Conservation (phyloP, 2,888 invertebrate genomes). For the Drosophila borealis region DNA sequence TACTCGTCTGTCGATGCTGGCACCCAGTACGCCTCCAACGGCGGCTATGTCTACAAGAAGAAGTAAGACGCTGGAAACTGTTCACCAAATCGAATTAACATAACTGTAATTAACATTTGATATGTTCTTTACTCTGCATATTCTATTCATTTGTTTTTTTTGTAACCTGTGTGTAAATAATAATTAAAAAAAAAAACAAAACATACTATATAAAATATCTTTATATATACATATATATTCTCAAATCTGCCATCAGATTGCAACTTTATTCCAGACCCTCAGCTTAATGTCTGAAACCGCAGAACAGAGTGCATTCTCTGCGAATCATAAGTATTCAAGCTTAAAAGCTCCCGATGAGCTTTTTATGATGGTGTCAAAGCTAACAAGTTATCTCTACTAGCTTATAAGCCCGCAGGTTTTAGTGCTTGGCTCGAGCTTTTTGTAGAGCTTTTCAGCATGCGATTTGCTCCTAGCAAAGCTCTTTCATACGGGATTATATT, state of each 20-base stretch:
- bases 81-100: constrained; percentile 49
- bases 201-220: constrained; percentile 4
- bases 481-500: not conserved
- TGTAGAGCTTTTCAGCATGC: constrained; percentile 5
- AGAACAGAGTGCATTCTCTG: not conserved
- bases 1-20: constrained; percentile 68
- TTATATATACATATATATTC: not conserved
- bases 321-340: not conserved
- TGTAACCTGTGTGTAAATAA: constrained; percentile 26
- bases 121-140: constrained; percentile 34
- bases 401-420: not conserved
- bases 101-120: constrained; percentile 25
- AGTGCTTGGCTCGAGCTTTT: constrained; percentile 2
- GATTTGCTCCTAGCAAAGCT: constrained; percentile 28
- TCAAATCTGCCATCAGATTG: no score
- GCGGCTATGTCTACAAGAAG: constrained; percentile 83
- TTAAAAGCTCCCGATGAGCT: constrained; percentile 17
- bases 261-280: no score
- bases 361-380: constrained; percentile 1
- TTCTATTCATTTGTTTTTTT: constrained; percentile 33
- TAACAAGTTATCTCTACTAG: not conserved
- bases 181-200: constrained; percentile 35
- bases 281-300: no score
- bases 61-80: constrained; percentile 70
- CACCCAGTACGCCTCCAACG: constrained; percentile 83